Percentiles rank a stretch among this genome's conserved stretches.
These are phyloP conservation scores for Pantherophis vulpinus DNA, from an alignment of 2,797 vertebrate genomes.

Conservation along the genomic window DNA sequence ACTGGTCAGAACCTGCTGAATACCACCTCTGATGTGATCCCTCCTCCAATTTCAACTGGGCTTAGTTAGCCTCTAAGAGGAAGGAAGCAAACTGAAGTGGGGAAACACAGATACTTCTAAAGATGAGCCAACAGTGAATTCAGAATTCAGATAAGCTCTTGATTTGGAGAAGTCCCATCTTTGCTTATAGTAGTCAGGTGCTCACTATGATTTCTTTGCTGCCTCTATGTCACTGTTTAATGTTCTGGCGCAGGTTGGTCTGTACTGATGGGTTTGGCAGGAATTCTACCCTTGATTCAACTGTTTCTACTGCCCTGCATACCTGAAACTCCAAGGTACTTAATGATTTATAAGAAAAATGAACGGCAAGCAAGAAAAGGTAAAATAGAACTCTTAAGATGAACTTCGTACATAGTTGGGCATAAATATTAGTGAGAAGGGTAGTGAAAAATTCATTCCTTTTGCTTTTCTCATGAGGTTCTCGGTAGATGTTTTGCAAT, in stretches of 20 bases:
- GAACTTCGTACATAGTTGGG: not conserved
- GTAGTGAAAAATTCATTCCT: not conserved
- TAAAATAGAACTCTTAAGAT: not conserved
- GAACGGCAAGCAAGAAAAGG: not conserved
- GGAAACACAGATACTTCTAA: not conserved
- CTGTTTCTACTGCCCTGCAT: constrained; percentile 75
- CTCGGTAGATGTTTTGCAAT: not conserved
- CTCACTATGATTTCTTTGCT: not conserved
- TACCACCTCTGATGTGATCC: not conserved
- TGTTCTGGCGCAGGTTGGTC: constrained; percentile 57
- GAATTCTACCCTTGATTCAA: constrained; percentile 72
- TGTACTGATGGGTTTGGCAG: constrained; percentile 73
- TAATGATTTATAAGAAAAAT: not conserved
- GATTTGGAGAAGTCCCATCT: not conserved
- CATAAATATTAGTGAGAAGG: not conserved
- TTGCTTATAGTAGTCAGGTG: not conserved
- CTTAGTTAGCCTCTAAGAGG: not conserved
- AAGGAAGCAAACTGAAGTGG: not conserved
- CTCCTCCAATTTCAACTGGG: not conserved
- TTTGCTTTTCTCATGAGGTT: not conserved
- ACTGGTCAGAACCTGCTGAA: too few species aligned
- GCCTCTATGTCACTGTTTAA: not conserved
- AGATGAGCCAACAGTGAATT: not conserved
- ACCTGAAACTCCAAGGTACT: constrained; percentile 80
- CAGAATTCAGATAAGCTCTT: not conserved